These are phyloP conservation scores for Apostichopus californicus DNA, from an alignment of 35 echinoderm and acorn worm species.

Conservation along the genomic window DNA sequence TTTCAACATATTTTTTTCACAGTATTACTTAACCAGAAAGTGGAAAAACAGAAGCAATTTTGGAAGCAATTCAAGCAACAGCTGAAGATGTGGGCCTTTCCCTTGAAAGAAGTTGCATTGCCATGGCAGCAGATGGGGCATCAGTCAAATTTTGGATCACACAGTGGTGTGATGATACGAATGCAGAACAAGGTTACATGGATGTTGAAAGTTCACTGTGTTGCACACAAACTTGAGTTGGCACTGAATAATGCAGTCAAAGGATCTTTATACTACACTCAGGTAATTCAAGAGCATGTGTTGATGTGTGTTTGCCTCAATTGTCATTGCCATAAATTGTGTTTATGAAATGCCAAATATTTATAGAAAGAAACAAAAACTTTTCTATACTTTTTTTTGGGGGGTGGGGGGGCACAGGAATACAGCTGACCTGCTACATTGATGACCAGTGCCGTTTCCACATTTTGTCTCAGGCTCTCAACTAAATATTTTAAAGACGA, in stretches of 20 bases:
- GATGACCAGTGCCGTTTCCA: not conserved
- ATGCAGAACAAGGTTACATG: constrained; percentile 53
- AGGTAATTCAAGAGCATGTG: not conserved
- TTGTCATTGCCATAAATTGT: not conserved
- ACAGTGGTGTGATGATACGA: constrained; percentile 32
- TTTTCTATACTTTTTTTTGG: not conserved
- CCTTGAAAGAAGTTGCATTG: constrained; percentile 45
- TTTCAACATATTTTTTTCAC: not conserved
- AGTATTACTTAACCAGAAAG: constrained; percentile 36
- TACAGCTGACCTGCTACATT: not conserved
- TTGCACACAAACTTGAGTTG: constrained; percentile 62
- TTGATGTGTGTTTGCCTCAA: not conserved
- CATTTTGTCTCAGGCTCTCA: not conserved
- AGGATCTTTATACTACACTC: constrained; percentile 52
- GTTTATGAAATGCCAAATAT: not conserved
- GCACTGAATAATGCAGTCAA: constrained; percentile 66
- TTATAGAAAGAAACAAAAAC: not conserved
- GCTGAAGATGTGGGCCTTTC: constrained; percentile 16
- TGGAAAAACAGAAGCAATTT: constrained; percentile 33
- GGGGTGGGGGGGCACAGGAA: not conserved
- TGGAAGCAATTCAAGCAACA: not conserved
- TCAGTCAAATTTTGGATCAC: constrained; percentile 59
- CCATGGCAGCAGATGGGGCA: constrained; percentile 71
- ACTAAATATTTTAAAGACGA: not conserved
- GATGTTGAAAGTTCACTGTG: constrained; percentile 53